Conservation (phyloP, 2,888 invertebrate species). For the Leptura quadrifasciata region DNA sequence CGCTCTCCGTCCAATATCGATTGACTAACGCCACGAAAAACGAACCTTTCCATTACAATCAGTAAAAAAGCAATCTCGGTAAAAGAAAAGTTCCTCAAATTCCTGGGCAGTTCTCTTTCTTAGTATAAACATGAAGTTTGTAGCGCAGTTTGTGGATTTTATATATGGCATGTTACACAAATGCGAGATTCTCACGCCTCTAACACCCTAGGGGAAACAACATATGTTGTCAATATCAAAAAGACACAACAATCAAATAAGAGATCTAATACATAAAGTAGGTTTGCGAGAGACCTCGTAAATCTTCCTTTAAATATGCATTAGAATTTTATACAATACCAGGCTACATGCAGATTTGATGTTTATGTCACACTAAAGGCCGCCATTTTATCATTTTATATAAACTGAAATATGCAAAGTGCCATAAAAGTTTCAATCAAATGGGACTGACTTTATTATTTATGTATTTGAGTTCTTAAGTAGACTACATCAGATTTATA, state of each 20-base stretch:
- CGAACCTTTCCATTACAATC: slow-evolving; percentile 24
- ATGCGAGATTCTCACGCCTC: slow-evolving; percentile 37
- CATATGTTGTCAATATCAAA: slow-evolving; percentile 60
- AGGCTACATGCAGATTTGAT: slow-evolving; percentile 43
- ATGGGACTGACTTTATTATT: slow-evolving; percentile 23
- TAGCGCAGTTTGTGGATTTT: slow-evolving; percentile 27
- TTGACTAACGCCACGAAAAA: slow-evolving; percentile 26
- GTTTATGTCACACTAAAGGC: slow-evolving; percentile 36
- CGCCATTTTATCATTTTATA: slow-evolving; percentile 32
- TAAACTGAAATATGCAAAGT: slow-evolving; percentile 28
- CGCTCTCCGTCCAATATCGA: slow-evolving; percentile 20
- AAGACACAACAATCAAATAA: slow-evolving; percentile 61
- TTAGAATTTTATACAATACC: slow-evolving; percentile 43
- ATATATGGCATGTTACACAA: slow-evolving; percentile 36
- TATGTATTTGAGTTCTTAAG: slow-evolving; percentile 20
- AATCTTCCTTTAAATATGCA: slow-evolving; percentile 53
- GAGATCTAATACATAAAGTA: slow-evolving; percentile 54
- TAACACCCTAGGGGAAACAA: slow-evolving; percentile 26
- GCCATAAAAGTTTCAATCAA: slow-evolving; percentile 31
- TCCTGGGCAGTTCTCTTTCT: slow-evolving; percentile 31
- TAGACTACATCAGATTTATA: not conserved
- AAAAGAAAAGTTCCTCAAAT: slow-evolving; percentile 45
- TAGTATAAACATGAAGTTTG: slow-evolving; percentile 37
- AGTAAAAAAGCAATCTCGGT: slow-evolving; percentile 45
- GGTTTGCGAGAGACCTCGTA: slow-evolving; percentile 49